Evolutionary conservation across 2,888 invertebrate species (phyloP), one percentile per base, ranked within the genome.

Genomic region (Diploptera punctata): DNA sequence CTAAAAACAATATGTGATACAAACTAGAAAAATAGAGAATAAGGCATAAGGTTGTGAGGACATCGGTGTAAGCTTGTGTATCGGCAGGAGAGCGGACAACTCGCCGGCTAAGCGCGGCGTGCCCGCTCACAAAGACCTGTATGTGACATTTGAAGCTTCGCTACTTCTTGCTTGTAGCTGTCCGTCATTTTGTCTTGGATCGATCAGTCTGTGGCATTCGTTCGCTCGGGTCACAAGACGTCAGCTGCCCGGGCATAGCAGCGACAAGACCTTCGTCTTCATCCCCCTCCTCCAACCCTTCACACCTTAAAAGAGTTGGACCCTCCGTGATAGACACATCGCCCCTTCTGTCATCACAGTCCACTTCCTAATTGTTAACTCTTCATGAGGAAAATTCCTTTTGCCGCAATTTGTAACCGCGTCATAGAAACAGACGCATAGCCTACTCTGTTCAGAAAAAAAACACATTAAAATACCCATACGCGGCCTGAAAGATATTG

Each of bases 181-280:
- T 68, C 73, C 52, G 70, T 73, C 73, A 72, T 61, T 72, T 44
- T 43, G 43, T 52, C 61, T 68, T 62, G 73, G 69, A 73, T 73
- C 73, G 73, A 73, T 73, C 73, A 73, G 73, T 49, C 68, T 47
- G 31, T 31, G 33, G 44, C 54, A 54, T 38, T 68, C 38, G 68
- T 65, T 65, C 24, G 81, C 82, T 82, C 47, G 82, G 82, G 82
- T 82, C 81, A 82, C 81, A 81, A 82, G 82, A 82, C 82, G 82
- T 82, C 82, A 82, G 82, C 82, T 82, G 75, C 75, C 76, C 68
- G 60, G 69, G 61, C 57, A 67, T 49, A 49, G 49, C 49, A 31
- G 31, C 10, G 49, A 47, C 19, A 13, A 21, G 31, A 24, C 31
- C 49, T 49, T 29, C 29, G 26, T 29, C 49, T 67, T 49, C n/a